A percentile compares a stretch with the other conserved stretches of the same genome.
These are phyloP conservation scores for Noctua comes DNA, from an alignment of 2,888 invertebrate species.

Conservation along the genomic window DNA sequence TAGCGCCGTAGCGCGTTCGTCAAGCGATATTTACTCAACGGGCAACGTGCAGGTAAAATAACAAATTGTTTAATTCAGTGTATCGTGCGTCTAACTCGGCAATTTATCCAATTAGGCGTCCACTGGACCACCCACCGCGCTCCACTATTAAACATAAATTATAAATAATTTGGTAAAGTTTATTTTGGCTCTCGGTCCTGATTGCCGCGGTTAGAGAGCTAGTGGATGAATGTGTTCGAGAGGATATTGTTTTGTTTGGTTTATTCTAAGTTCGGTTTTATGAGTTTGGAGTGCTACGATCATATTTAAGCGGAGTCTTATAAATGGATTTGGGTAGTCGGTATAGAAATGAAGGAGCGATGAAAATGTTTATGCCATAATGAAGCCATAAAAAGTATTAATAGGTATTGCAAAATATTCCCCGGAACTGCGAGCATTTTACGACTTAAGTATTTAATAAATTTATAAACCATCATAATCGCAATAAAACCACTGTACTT, in stretches of 20 bases:
- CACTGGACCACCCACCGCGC: slow-evolving; percentile 86
- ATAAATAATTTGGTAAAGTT: slow-evolving; percentile 88
- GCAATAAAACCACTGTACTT: slow-evolving; percentile 18
- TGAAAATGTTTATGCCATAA: neutral
- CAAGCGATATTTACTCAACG: slow-evolving; percentile 73
- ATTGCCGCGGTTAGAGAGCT: slow-evolving; percentile 75
- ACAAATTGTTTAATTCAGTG: slow-evolving; percentile 88
- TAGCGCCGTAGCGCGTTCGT: slow-evolving; percentile 55
- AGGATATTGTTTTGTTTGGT: slow-evolving; percentile 64
- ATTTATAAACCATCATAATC: slow-evolving; percentile 23
- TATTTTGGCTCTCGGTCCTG: slow-evolving; percentile 78
- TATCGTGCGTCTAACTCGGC: slow-evolving; percentile 88
- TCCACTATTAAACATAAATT: slow-evolving; percentile 88
- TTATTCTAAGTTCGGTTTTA: slow-evolving; percentile 58
- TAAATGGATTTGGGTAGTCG: slow-evolving; percentile 4
- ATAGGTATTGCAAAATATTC: slow-evolving; percentile 5
- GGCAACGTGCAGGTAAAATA: slow-evolving; percentile 76
- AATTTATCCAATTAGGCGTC: slow-evolving; percentile 89
- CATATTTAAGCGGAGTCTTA: slow-evolving; percentile 3
- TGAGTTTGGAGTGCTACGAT: slow-evolving; percentile 35
- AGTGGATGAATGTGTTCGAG: slow-evolving; percentile 59
- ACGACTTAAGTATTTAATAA: slow-evolving; percentile 25
- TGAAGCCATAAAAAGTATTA: neutral
- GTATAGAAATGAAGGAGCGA: neutral
- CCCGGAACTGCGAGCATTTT: neutral